Evolutionary conservation across 2,888 invertebrate genomes (phyloP), one percentile per base, ranked within the genome.

Genomic region (Ernsta delagoae): DNA sequence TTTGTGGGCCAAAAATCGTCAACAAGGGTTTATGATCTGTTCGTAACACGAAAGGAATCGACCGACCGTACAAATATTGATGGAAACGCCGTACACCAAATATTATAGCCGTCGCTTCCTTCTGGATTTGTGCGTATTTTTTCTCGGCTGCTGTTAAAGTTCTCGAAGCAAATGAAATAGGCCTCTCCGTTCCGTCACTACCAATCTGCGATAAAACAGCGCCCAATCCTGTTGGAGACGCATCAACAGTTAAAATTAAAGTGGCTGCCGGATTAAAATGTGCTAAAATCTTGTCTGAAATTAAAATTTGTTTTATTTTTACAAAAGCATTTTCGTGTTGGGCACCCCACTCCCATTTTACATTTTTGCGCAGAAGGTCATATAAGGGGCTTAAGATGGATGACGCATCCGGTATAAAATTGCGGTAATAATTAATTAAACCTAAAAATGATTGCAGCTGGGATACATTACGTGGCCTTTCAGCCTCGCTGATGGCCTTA

Each of bases 341-440:
- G 3, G 24, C n/a, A 5, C 48, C 41, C 72, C 75, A 75, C 7
- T 68, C 39, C 71, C 73, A 74, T 45, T 71, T 41, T 1, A 56
- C 59, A 41, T 63, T 64, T 36, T 67, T 74, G 36, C 67, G 50
- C 24, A 73, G 50, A n/a, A 75, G 36, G 7, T 71, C 68, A 67
- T 78, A 73, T 0, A 78, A 65, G 0, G 79, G 75, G 12, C 54
- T 68, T 16, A 78, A 50, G 5, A 74, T 8, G 0, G 72, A 16
- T 0, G 77, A 75, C 3, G 75, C 75, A 50, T 74, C 72, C 0
- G 77, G 78, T 43, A 78, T 73, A 70, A 77, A 78, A 70, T 74
- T 75, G 12, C 76, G 70, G 62, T 79, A 78, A 65, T 78, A 79
- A 71, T 77, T 79, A 3, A 76, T 70, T 0, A 79, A 34, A 0